A percentile compares a stretch with the other conserved stretches of the same genome.
Evolutionary conservation across 2,888 invertebrate genomes (phyloP).

Genomic region (Myathropa florea): DNA sequence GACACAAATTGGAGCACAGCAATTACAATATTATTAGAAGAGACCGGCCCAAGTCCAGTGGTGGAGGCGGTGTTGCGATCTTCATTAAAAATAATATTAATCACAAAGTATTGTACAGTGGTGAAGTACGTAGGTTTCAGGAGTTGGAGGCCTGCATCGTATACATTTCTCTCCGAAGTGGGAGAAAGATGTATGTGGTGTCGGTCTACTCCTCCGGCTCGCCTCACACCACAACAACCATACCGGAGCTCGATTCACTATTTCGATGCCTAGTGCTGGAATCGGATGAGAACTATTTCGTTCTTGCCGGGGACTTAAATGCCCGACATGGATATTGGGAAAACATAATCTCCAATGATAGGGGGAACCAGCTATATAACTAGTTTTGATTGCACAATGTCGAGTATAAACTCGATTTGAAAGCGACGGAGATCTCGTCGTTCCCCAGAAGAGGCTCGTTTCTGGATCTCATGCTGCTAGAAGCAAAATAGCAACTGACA

Average conservation of each 20-base stretch:
- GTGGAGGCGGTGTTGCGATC: background rate
- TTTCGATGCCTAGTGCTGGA: constrained; percentile 1
- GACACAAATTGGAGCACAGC: background rate
- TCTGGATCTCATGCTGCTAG: too few relatives aligned
- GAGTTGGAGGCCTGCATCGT: background rate
- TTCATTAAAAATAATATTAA: background rate
- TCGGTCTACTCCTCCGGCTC: too few relatives aligned
- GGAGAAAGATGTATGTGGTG: background rate
- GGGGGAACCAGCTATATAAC: too few relatives aligned
- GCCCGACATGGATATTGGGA: constrained; percentile 3
- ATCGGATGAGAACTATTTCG: constrained; percentile 8
- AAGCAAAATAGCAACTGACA: too few relatives aligned
- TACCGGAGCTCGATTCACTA: constrained; percentile 18
- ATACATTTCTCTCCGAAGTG: constrained; percentile 9
- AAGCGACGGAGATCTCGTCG: too few relatives aligned
- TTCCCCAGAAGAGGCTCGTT: too few relatives aligned
- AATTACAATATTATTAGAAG: background rate
- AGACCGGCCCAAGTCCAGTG: background rate
- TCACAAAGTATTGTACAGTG: too few relatives aligned
- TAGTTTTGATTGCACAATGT: background rate
- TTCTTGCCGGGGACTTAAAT: constrained; percentile 11
- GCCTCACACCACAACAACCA: background rate
- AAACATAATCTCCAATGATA: too few relatives aligned
- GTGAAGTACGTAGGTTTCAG: background rate
- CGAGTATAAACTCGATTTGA: background rate